These are phyloP conservation scores for Xiphydria camelus DNA, from an alignment of 2,888 invertebrate genomes.

Conservation along the genomic window DNA sequence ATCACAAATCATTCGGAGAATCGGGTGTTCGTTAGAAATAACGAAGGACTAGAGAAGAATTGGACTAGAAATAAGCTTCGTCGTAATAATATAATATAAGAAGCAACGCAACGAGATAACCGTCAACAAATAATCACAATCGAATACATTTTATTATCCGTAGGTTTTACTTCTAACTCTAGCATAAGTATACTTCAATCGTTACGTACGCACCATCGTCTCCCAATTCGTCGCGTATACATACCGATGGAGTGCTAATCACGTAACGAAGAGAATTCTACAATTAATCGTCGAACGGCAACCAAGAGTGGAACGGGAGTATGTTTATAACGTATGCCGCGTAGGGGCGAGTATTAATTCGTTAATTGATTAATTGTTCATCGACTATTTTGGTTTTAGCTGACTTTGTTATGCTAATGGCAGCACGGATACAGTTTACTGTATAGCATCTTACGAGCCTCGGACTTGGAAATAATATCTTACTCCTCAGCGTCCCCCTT, in stretches of 20 bases:
- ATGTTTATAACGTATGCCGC: slow-evolving; percentile 33
- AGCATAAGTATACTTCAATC: slow-evolving; percentile 27
- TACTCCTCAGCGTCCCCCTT: neutral
- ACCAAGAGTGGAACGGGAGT: slow-evolving; percentile 40
- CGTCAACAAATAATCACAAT: slow-evolving; percentile 45
- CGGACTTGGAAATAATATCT: no score
- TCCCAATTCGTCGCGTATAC: slow-evolving; percentile 15
- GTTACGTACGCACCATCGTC: slow-evolving; percentile 30
- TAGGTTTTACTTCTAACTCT: slow-evolving; percentile 38
- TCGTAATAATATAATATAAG: slow-evolving; percentile 26
- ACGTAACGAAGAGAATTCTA: no score
- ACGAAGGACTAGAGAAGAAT: slow-evolving; percentile 21
- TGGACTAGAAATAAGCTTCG: slow-evolving; percentile 28
- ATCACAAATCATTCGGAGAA: slow-evolving; percentile 34
- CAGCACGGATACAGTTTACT: slow-evolving; percentile 45
- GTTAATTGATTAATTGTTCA: slow-evolving; percentile 23
- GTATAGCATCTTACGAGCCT: slow-evolving; percentile 30
- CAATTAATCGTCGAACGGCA: slow-evolving; percentile 44
- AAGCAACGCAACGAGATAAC: slow-evolving; percentile 34
- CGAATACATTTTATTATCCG: slow-evolving; percentile 36
- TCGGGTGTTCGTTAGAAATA: slow-evolving; percentile 21
- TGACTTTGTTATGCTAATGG: slow-evolving; percentile 43
- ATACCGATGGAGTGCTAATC: no score
- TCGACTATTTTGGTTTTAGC: slow-evolving; percentile 43
- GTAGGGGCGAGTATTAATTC: slow-evolving; percentile 22